These are phyloP conservation scores for Sphyrna mokarran DNA, from an alignment of 2,113 vertebrate genomes.

Conservation along the genomic window DNA sequence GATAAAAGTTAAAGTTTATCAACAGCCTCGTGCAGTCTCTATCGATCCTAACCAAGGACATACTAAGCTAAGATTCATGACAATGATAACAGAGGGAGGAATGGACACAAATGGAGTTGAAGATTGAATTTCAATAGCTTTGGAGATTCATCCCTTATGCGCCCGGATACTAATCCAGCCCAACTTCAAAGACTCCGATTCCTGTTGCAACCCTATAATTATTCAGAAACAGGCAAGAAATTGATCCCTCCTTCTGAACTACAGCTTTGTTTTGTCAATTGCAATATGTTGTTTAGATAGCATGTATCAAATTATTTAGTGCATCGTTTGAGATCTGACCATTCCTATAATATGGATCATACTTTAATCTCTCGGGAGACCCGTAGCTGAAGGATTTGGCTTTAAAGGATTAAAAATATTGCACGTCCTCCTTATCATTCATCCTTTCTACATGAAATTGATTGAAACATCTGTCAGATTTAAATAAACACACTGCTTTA, in stretches of 20 bases:
- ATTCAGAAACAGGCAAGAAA: neutral
- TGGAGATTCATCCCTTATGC: neutral
- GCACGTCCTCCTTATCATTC: neutral
- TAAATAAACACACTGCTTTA: constrained; percentile 18
- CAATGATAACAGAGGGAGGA: too few relatives aligned
- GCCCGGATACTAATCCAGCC: neutral
- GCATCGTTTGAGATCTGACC: neutral
- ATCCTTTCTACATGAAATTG: constrained; percentile 5
- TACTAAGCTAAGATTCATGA: too few relatives aligned
- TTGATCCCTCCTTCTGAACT: neutral
- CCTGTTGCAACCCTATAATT: neutral
- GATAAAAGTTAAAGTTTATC: too few relatives aligned
- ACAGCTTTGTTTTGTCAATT: neutral
- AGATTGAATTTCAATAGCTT: neutral
- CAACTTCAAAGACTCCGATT: too few relatives aligned
- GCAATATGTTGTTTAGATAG: neutral
- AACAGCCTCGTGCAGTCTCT: too few relatives aligned
- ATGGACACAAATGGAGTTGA: neutral
- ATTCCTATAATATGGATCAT: neutral
- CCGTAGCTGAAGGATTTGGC: neutral
- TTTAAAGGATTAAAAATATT: constrained; percentile 13
- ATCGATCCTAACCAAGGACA: too few relatives aligned
- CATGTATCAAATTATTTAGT: neutral
- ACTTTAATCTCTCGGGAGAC: neutral
- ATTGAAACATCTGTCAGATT: constrained; percentile 33